Evolutionary conservation across 2,113 vertebrate genomes (phyloP).

Genomic region (Ptychochromis oligacanthus): DNA sequence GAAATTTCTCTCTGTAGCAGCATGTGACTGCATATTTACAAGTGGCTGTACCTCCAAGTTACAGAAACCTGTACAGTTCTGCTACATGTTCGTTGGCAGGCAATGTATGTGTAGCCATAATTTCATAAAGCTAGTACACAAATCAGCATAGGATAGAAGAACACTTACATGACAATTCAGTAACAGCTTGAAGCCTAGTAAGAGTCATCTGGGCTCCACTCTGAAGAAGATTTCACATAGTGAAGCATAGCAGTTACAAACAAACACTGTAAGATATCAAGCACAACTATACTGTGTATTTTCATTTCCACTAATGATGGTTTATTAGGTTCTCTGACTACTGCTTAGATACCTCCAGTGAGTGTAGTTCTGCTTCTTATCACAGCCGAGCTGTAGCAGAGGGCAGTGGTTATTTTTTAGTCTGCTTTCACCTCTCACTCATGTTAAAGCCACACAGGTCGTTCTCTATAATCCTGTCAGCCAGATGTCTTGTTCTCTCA

Average conservation of each 20-base stretch:
- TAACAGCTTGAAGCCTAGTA: neutral
- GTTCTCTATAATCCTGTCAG: constrained; percentile 15
- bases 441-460: constrained; percentile 22
- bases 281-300: neutral
- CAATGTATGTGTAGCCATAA: neutral
- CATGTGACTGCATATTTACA: neutral
- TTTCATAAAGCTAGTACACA: neutral
- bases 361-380: neutral
- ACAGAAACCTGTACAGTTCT: neutral
- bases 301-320: neutral
- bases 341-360: neutral
- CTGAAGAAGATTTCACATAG: neutral
- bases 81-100: neutral
- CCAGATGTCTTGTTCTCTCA: neutral
- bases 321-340: neutral
- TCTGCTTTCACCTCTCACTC: neutral
- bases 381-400: neutral
- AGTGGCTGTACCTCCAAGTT: neutral
- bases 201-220: neutral
- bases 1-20: neutral
- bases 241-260: constrained; percentile 1
- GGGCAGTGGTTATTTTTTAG: constrained; percentile 3
- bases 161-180: neutral
- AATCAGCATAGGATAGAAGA: neutral
- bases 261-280: neutral